Evolutionary conservation across 2,888 invertebrate species (phyloP).

Genomic region (Argyresthia goedartella): DNA sequence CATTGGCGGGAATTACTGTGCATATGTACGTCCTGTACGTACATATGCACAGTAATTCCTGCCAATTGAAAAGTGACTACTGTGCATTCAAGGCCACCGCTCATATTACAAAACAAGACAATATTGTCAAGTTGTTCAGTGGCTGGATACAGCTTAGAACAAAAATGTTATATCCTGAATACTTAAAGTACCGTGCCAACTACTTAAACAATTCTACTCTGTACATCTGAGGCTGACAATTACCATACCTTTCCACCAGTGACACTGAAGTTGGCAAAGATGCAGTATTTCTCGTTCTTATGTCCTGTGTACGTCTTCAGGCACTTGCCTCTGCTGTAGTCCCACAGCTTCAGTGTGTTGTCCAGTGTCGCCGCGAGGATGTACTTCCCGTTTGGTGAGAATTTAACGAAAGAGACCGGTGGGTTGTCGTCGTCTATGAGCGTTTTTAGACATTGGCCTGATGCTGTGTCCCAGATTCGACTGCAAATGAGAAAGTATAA

Average conservation of each 20-base stretch:
- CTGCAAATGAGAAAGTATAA: conserved; percentile 56
- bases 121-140: no score
- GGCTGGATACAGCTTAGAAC: no score
- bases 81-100: no score
- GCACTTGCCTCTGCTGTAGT: conserved; percentile 98
- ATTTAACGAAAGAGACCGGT: conserved; percentile 99
- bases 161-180: no score
- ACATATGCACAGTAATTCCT: no score
- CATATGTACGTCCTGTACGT: no score
- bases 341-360: conserved; percentile 98
- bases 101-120: no score
- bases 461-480: conserved; percentile 99
- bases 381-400: conserved; percentile 99
- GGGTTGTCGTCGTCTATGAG: conserved; percentile 99
- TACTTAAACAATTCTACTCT: no score
- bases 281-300: conserved; percentile 99
- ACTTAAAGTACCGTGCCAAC: no score
- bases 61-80: no score
- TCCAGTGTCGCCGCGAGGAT: conserved; percentile 98
- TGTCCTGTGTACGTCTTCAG: conserved; percentile 98
- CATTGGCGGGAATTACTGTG: no score
- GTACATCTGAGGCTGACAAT: background rate
- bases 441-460: conserved; percentile 99
- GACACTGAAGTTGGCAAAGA: conserved; percentile 99
- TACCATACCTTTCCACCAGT: conserved; percentile 94